These are phyloP conservation scores for Leucophenga varia DNA, from an alignment of 1,140 invertebrate species.

Conservation along the genomic window DNA sequence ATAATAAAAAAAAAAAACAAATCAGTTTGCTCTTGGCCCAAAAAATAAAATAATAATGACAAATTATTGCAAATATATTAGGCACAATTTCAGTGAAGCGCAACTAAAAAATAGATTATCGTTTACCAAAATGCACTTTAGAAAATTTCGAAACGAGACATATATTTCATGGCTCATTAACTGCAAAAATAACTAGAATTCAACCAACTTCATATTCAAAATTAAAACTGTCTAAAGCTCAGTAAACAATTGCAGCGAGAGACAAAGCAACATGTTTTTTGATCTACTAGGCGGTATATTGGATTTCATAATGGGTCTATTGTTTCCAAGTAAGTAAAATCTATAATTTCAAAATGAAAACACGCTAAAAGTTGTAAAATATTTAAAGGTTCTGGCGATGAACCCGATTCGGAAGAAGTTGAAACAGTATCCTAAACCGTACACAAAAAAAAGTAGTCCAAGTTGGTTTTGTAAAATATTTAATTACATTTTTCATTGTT, in stretches of 20 bases:
- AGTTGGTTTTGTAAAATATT: conserved; percentile 1
- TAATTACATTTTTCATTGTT: conserved; percentile 9
- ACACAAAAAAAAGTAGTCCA: no score
- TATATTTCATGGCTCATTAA: conserved; percentile 42
- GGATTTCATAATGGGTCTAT: conserved; percentile 35
- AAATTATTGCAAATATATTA: background rate
- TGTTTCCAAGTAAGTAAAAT: conserved; percentile 43
- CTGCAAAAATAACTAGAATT: conserved; percentile 1
- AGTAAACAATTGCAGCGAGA: conserved; percentile 9
- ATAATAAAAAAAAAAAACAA: no score
- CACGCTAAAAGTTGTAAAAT: conserved; percentile 1
- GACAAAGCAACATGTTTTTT: conserved; percentile 42
- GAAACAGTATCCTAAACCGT: conserved; percentile 35
- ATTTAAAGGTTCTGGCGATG: conserved; percentile 37
- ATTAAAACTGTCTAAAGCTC: conserved; percentile 6
- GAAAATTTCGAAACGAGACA: background rate
- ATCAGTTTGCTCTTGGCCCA: background rate
- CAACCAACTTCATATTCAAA: background rate
- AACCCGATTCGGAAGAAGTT: conserved; percentile 46
- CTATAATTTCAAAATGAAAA: background rate
- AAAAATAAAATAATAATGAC: background rate
- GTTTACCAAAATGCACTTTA: background rate
- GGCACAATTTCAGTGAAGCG: no score
- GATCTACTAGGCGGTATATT: conserved; percentile 40
- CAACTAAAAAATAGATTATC: background rate